These are phyloP conservation scores for Petrocephalus zakoni DNA, from an alignment of 2,113 vertebrate genomes.

Conservation along the genomic window DNA sequence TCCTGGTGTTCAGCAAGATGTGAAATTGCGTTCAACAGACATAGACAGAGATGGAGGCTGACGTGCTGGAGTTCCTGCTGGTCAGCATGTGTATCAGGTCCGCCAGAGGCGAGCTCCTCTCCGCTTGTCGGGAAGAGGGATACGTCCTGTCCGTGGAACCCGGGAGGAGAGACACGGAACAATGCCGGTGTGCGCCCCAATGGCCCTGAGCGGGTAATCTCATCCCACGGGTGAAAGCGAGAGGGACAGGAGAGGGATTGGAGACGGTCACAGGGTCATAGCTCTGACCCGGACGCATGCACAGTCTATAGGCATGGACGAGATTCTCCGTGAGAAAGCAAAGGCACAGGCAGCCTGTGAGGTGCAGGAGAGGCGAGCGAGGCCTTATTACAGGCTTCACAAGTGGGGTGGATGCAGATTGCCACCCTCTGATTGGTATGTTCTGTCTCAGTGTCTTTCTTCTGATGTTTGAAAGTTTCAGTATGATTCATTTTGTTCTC, in stretches of 20 bases:
- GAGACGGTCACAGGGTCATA: not conserved
- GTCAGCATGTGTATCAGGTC: constrained; percentile 14
- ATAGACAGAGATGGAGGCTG: constrained; percentile 11
- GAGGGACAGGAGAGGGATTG: not conserved
- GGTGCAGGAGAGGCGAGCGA: not conserved
- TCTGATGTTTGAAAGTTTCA: not conserved
- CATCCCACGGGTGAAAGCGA: constrained; percentile 3
- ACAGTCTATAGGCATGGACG: not conserved
- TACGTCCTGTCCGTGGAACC: constrained; percentile 24
- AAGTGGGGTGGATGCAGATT: constrained; percentile 25
- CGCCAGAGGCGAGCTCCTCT: constrained; percentile 37
- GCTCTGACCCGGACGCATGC: not conserved
- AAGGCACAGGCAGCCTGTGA: not conserved
- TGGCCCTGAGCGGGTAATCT: not conserved
- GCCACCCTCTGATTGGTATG: constrained; percentile 19
- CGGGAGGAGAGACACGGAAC: not conserved
- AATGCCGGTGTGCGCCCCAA: not conserved
- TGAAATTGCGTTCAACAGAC: constrained; percentile 25
- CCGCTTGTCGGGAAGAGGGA: not conserved
- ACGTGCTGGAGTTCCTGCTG: not conserved
- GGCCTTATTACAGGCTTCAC: constrained; percentile 13
- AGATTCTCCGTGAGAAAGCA: not conserved
- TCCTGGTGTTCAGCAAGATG: constrained; percentile 22
- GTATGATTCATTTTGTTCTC: constrained; percentile 6
- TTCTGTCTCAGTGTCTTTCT: not conserved